Evolutionary conservation across 2,113 vertebrate genomes (phyloP).

Genomic region (Peucedramus taeniatus): DNA sequence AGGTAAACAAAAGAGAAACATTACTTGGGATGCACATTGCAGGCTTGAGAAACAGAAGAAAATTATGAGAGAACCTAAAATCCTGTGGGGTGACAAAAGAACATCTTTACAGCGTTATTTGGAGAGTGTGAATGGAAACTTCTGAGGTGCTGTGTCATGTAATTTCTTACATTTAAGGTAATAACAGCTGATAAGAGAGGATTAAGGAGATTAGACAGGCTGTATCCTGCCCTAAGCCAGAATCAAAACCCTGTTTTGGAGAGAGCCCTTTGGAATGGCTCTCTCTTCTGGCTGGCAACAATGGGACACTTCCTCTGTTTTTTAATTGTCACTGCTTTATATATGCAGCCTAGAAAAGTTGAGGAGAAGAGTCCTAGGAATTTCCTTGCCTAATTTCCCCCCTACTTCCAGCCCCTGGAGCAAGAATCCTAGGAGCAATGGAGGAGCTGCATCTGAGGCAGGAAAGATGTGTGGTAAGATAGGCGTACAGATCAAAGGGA

Average conservation of each 20-base stretch:
- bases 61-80: background rate
- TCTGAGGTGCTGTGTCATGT: background rate
- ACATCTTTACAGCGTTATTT: background rate
- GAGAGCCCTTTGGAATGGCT: background rate
- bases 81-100: background rate
- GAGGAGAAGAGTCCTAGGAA: background rate
- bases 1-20: background rate
- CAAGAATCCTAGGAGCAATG: background rate
- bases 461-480: background rate
- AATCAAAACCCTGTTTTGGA: background rate
- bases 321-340: background rate
- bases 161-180: background rate
- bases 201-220: background rate
- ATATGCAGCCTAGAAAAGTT: background rate
- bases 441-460: background rate
- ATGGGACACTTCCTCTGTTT: background rate
- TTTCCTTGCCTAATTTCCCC: background rate
- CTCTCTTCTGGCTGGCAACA: background rate
- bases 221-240: fast-evolving
- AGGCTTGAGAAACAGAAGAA: background rate
- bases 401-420: background rate
- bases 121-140: background rate
- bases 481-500: background rate
- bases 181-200: background rate
- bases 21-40: background rate